Conservation (phyloP, 1,140 invertebrate species). For the Ooceraea biroi region DNA sequence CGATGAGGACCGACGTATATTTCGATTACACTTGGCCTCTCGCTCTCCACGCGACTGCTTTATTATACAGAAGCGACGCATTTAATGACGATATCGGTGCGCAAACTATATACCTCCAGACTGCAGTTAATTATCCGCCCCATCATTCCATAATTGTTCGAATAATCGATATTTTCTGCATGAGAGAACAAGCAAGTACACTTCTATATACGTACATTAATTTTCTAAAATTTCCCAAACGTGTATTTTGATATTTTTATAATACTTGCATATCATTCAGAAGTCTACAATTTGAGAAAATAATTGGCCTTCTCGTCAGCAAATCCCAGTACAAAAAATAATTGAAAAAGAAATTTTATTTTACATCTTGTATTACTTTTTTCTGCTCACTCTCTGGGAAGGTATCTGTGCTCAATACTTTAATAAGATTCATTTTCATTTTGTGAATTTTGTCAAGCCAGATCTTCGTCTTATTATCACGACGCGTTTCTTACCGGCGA, state of each 20-base stretch:
- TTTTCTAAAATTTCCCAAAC: conserved; percentile 1
- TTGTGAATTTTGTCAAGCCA: too few relatives aligned
- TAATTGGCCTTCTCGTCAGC: too few relatives aligned
- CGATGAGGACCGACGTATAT: conserved; percentile 11
- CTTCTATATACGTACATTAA: neutral
- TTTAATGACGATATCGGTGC: neutral
- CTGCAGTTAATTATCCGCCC: neutral
- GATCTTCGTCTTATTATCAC: too few relatives aligned
- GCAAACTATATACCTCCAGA: neutral
- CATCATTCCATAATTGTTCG: neutral
- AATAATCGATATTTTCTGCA: conserved; percentile 6
- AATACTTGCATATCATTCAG: too few relatives aligned
- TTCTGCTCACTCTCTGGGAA: too few relatives aligned
- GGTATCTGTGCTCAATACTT: too few relatives aligned
- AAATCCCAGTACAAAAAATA: too few relatives aligned
- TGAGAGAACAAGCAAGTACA: neutral
- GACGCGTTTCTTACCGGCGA: too few relatives aligned
- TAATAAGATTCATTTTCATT: too few relatives aligned
- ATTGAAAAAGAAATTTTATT: too few relatives aligned
- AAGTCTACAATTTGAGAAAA: too few relatives aligned
- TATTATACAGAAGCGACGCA: neutral
- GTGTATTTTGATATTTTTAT: neutral
- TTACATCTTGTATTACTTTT: too few relatives aligned
- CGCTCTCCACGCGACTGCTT: neutral
- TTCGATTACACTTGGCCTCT: conserved; percentile 29